phyloP scores from a whole-genome alignment of 2,888 invertebrate genomes.

The Cremastinae sp. region DNA sequence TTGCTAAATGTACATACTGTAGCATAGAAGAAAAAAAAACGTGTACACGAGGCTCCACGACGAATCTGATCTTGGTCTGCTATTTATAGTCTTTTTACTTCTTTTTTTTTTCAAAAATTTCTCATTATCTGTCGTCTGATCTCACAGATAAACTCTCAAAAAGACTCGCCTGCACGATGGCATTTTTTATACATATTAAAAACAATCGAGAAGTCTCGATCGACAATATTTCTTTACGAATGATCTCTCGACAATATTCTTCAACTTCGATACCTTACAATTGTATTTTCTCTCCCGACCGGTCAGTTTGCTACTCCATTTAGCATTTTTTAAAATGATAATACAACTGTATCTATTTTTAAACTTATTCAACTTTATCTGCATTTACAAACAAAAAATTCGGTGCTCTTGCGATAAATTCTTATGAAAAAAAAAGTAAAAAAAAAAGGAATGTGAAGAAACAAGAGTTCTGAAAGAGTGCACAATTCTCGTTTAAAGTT shows the following conservation, averaged over 20 bases:
- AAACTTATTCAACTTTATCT: slow-evolving; percentile 1
- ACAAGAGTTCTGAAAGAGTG: slow-evolving; percentile 29
- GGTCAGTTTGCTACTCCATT: background rate
- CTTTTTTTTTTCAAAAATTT: slow-evolving; percentile 42
- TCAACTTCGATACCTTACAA: slow-evolving; percentile 27
- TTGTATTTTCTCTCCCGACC: slow-evolving; percentile 18
- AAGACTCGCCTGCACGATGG: slow-evolving; percentile 38
- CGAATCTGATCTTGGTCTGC: slow-evolving; percentile 55
- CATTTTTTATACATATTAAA: slow-evolving; percentile 20
- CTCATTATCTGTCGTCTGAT: slow-evolving; percentile 49
- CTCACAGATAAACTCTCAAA: slow-evolving; percentile 47
- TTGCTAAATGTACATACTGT: slow-evolving; percentile 78
- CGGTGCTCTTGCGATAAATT: slow-evolving; percentile 57
- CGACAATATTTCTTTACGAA: slow-evolving; percentile 36
- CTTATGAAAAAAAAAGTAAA: too few species aligned
- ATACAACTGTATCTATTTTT: slow-evolving; percentile 12
- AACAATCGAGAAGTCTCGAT: slow-evolving; percentile 41
- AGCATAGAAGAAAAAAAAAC: slow-evolving; percentile 71
- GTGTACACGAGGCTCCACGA: slow-evolving; percentile 64
- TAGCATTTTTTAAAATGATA: background rate
- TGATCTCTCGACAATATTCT: slow-evolving; percentile 28
- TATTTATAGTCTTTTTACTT: slow-evolving; percentile 22
- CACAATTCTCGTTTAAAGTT: slow-evolving; percentile 45
- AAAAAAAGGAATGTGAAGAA: background rate
- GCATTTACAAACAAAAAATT: slow-evolving; percentile 47